A percentile compares a stretch with the other conserved stretches of the same genome.
phyloP scores from a whole-genome alignment of 2,113 vertebrate species.

The Saimiri boliviensis region DNA sequence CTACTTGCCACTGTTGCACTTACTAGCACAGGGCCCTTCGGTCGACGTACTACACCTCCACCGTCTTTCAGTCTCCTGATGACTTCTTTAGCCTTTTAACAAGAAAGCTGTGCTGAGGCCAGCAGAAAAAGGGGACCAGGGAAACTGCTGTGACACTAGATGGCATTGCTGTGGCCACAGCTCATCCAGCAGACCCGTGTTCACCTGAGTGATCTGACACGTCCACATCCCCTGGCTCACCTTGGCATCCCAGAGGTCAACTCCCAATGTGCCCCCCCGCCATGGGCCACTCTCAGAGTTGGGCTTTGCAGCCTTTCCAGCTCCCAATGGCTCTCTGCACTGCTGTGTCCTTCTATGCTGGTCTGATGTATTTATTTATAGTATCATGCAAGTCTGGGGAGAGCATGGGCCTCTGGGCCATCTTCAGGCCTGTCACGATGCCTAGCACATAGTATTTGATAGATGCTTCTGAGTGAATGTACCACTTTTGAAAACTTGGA shows the following conservation, averaged over 20 bases:
- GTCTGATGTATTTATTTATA: not conserved
- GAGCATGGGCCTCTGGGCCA: not conserved
- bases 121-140: too few relatives aligned
- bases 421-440: too few relatives aligned
- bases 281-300: accelerated
- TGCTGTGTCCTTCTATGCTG: too few relatives aligned
- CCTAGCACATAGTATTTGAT: not conserved
- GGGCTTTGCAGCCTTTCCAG: too few relatives aligned
- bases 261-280: not conserved
- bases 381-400: not conserved
- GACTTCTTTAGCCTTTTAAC: not conserved
- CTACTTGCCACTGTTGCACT: not conserved
- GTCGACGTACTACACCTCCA: not conserved
- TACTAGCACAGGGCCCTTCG: not conserved
- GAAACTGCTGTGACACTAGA: accelerated
- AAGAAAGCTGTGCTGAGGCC: not conserved
- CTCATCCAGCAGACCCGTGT: accelerated
- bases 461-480: not conserved
- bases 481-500: not conserved
- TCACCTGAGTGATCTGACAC: accelerated
- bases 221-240: accelerated
- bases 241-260: not conserved
- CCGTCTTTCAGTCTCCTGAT: not conserved
- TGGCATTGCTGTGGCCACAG: accelerated
- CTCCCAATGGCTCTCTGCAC: not conserved